phyloP scores from a whole-genome alignment of 2,797 vertebrate species.

The Gallinago nigripennis region DNA sequence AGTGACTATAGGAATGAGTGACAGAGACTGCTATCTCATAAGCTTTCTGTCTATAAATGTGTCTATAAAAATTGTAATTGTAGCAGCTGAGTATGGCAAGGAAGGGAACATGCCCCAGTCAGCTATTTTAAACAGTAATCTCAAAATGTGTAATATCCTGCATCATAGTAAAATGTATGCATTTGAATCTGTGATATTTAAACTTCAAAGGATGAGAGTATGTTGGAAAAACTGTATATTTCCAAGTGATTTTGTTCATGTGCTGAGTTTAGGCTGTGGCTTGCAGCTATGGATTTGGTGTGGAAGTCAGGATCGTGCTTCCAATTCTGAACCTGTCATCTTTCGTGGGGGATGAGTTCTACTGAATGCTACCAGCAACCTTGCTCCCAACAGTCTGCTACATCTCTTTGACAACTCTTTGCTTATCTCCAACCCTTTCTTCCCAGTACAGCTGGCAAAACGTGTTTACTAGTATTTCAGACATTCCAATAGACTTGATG shows the following conservation, averaged over 20 bases:
- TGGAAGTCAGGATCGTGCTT: neutral
- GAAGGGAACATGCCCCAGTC: neutral
- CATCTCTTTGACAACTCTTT: neutral
- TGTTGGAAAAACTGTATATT: neutral
- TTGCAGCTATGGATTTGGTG: neutral
- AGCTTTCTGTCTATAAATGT: neutral
- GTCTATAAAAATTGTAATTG: neutral
- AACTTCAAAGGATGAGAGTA: neutral
- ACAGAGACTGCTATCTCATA: neutral
- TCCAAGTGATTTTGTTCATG: neutral
- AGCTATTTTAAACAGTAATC: neutral
- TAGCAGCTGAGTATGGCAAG: neutral
- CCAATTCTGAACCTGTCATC: neutral
- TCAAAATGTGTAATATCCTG: neutral
- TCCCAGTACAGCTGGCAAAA: neutral
- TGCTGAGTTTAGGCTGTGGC: neutral
- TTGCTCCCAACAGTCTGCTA: neutral
- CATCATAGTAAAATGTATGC: neutral
- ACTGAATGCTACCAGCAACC: neutral
- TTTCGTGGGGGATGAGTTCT: neutral
- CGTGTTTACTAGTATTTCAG: neutral
- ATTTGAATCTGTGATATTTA: neutral
- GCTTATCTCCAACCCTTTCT: neutral
- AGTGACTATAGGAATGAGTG: neutral
- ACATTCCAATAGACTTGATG: neutral